A percentile compares a stretch with the other conserved stretches of the same genome.
These are phyloP conservation scores for Bruchidius siliquastri DNA, from an alignment of 2,888 invertebrate genomes.

Conservation along the genomic window DNA sequence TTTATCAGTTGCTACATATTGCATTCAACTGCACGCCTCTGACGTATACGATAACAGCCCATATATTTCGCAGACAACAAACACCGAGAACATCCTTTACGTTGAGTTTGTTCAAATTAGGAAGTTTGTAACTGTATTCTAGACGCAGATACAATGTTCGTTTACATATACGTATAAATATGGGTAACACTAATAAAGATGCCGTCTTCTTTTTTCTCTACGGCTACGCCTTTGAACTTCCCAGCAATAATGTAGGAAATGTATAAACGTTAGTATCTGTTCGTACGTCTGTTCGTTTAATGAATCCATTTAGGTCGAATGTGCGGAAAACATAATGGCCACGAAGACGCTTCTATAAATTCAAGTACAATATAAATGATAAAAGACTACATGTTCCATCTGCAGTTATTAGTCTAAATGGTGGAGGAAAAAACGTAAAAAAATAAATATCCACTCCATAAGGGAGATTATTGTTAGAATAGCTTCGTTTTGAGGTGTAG, in stretches of 20 bases:
- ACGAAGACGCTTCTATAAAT: no score
- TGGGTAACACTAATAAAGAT: constrained; percentile 2
- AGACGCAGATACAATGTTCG: neutral
- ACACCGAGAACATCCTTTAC: constrained; percentile 1
- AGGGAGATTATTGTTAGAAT: no score
- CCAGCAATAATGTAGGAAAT: neutral
- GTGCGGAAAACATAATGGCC: neutral
- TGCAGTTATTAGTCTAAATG: no score
- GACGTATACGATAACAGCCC: neutral
- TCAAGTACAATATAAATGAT: no score
- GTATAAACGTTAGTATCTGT: neutral
- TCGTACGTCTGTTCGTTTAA: neutral
- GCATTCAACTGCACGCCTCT: neutral
- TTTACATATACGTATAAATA: constrained; percentile 1
- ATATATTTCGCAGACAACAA: neutral
- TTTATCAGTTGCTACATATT: no score
- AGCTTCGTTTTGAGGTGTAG: no score
- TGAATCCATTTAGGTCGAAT: neutral
- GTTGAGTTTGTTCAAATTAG: constrained; percentile 1
- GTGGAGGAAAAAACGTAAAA: no score
- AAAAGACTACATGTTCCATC: no score
- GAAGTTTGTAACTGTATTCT: constrained; percentile 1
- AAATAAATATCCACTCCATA: no score
- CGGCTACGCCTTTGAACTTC: neutral
- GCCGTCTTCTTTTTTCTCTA: neutral